Conservation (phyloP, 2,888 invertebrate species). For the Cerastis rubricosa region DNA sequence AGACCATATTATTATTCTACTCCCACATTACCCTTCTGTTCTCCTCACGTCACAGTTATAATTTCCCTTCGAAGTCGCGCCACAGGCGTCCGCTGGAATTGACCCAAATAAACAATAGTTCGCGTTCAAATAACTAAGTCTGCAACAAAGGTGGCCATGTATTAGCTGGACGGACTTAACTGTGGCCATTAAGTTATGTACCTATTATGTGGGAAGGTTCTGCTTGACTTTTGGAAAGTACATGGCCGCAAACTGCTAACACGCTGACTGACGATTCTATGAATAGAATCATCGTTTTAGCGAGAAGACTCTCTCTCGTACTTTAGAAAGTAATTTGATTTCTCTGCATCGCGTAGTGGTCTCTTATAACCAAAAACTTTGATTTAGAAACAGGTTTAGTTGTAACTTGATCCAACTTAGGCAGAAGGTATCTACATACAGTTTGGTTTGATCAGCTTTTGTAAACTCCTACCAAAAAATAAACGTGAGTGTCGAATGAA, state of each 20-base stretch:
- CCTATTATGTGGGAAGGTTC: conserved; percentile 9
- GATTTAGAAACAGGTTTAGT: background rate
- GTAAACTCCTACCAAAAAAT: background rate
- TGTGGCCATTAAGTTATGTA: conserved; percentile 37
- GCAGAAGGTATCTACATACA: background rate
- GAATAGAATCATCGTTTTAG: background rate
- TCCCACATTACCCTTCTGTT: conserved; percentile 27
- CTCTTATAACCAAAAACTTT: background rate
- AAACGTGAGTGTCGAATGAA: background rate
- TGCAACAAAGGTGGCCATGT: conserved; percentile 54
- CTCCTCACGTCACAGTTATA: conserved; percentile 39
- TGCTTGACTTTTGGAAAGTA: conserved; percentile 7
- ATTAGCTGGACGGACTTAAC: conserved; percentile 51
- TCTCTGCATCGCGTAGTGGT: background rate
- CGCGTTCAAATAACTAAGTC: conserved; percentile 64
- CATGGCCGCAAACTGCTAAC: background rate
- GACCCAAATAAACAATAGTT: conserved; percentile 77
- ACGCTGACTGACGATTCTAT: background rate
- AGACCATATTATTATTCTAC: background rate
- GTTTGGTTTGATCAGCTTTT: background rate
- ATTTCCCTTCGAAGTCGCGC: conserved; percentile 69
- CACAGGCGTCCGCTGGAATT: conserved; percentile 66
- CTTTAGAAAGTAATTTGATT: background rate
- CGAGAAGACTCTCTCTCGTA: background rate
- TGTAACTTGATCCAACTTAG: background rate